Conservation (phyloP, 2,797 vertebrate species). For the Acanthopagrus latus region DNA sequence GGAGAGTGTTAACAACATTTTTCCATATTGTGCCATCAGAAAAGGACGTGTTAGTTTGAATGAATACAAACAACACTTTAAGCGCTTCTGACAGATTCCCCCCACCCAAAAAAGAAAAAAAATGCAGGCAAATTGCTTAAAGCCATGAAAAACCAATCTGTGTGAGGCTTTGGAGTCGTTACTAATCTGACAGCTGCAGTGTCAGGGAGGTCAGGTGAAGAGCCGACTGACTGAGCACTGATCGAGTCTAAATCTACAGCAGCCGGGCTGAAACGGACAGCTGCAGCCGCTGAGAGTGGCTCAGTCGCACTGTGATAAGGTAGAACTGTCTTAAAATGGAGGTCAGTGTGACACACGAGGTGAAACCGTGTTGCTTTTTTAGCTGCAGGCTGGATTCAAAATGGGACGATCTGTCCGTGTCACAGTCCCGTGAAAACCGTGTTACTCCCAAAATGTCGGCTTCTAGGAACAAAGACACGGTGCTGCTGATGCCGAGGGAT, state of each 20-base stretch:
- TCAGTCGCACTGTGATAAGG: conserved; percentile 8
- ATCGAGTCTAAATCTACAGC: background rate
- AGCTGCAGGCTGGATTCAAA: conserved; percentile 22
- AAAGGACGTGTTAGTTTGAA: no score
- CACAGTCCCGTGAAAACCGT: background rate
- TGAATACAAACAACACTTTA: no score
- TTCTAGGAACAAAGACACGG: background rate
- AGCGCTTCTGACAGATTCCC: no score
- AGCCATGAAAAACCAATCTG: background rate
- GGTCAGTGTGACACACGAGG: conserved; percentile 59
- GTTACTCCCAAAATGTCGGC: background rate
- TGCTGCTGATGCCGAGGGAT: background rate
- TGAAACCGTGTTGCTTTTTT: background rate
- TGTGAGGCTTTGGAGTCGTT: background rate
- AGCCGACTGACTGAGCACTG: background rate
- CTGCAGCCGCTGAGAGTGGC: background rate
- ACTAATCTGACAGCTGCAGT: conserved; percentile 9
- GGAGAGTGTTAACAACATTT: no score
- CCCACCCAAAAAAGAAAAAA: no score
- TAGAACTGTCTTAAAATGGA: conserved; percentile 36
- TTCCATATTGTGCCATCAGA: no score
- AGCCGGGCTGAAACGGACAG: background rate
- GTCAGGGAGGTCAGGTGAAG: conserved; percentile 1
- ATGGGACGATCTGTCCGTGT: conserved; percentile 6
- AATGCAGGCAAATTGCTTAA: background rate